Conservation (phyloP, 2,113 vertebrate species). For the Myrmecophaga tridactyla region DNA sequence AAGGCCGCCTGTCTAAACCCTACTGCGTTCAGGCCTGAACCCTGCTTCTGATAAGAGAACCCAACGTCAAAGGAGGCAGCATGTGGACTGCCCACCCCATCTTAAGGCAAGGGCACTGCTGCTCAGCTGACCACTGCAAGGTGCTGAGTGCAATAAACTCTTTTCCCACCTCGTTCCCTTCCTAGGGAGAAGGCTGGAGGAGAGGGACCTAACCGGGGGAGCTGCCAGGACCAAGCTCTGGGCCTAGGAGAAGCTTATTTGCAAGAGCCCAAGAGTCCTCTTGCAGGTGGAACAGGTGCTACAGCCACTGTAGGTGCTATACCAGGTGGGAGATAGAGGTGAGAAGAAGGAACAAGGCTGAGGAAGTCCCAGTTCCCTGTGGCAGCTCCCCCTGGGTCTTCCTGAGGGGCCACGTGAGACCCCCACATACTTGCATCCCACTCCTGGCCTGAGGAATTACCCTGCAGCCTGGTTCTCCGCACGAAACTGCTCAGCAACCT, state of each 20-base stretch:
- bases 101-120: not conserved
- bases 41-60: not conserved
- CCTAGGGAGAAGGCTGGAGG: not conserved
- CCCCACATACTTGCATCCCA: not conserved
- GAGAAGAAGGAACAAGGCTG: not conserved
- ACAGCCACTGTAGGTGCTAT: not conserved
- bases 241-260: not conserved
- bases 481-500: not conserved
- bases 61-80: not conserved
- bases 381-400: not conserved
- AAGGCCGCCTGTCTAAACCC: not conserved
- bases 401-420: not conserved
- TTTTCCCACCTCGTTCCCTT: not conserved
- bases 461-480: not conserved
- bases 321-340: not conserved
- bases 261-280: not conserved
- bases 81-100: not conserved
- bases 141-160: not conserved
- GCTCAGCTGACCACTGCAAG: not conserved
- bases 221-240: not conserved
- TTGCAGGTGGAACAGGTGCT: not conserved
- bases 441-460: not conserved
- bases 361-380: not conserved
- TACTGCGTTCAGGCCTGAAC: not conserved
- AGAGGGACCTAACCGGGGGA: not conserved